phyloP scores from a whole-genome alignment of 2,113 vertebrate genomes.

The Struthio camelus region DNA sequence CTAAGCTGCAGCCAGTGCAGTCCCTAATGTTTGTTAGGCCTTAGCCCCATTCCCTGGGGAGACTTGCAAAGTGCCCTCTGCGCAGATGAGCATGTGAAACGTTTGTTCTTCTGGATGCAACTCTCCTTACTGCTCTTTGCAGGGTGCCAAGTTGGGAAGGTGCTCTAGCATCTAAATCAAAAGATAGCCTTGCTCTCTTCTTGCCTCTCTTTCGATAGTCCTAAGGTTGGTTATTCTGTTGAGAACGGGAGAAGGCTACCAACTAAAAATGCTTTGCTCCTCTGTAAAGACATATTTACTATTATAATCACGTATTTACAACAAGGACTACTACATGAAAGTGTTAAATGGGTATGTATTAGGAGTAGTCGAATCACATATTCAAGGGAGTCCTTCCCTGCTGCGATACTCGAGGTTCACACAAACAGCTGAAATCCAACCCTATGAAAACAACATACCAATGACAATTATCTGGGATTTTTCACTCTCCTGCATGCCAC shows the following conservation, averaged over 20 bases:
- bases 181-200: background rate
- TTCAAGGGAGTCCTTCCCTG: background rate
- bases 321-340: background rate
- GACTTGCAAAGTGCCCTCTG: background rate
- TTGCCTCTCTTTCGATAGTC: background rate
- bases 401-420: background rate
- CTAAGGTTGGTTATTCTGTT: background rate
- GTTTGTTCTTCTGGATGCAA: background rate
- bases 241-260: background rate
- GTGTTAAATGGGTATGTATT: background rate
- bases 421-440: constrained; percentile 12
- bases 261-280: background rate
- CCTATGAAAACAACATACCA: background rate
- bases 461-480: background rate
- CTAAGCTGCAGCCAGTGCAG: background rate
- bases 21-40: background rate
- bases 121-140: too few relatives aligned
- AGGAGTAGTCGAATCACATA: background rate
- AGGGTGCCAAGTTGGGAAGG: too few relatives aligned
- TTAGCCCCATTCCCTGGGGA: background rate
- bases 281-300: background rate
- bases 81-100: background rate
- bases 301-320: background rate
- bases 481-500: background rate
- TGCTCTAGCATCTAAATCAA: background rate